These are phyloP conservation scores for Cotesia glomerata DNA, from an alignment of 1,140 invertebrate species.

Conservation along the genomic window DNA sequence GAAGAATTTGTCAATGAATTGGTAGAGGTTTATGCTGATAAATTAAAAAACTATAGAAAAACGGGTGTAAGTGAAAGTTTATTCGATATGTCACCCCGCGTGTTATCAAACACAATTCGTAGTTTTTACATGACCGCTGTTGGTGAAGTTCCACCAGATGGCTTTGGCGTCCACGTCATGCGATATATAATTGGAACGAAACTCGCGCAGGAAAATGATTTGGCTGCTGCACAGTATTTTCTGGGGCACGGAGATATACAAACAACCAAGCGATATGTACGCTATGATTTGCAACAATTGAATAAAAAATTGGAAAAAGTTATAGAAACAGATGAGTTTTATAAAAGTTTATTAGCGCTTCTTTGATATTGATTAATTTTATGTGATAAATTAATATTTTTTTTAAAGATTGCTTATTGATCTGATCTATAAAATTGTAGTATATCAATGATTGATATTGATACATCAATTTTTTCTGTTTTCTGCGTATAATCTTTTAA, in stretches of 20 bases:
- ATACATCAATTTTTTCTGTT: no score
- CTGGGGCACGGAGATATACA: not conserved
- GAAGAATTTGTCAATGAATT: not conserved
- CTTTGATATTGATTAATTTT: not conserved
- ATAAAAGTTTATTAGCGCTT: not conserved
- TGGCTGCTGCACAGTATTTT: not conserved
- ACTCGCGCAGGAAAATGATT: not conserved
- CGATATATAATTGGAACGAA: not conserved
- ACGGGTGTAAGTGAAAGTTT: not conserved
- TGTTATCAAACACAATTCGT: not conserved
- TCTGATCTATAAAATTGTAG: no score
- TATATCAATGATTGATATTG: no score
- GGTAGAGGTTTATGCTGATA: not conserved
- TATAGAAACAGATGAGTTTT: not conserved
- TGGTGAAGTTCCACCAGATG: not conserved
- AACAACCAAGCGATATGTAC: not conserved
- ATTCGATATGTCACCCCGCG: not conserved
- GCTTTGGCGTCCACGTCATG: not conserved
- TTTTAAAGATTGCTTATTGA: no score
- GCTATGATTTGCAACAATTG: not conserved
- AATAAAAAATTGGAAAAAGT: not conserved
- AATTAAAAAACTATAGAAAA: not conserved
- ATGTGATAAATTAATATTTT: no score
- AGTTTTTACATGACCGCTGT: not conserved
- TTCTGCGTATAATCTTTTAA: no score